Percentiles rank a stretch among this genome's conserved stretches.
phyloP scores from a whole-genome alignment of 1,140 invertebrate species.

The Ceratina calcarata region DNA sequence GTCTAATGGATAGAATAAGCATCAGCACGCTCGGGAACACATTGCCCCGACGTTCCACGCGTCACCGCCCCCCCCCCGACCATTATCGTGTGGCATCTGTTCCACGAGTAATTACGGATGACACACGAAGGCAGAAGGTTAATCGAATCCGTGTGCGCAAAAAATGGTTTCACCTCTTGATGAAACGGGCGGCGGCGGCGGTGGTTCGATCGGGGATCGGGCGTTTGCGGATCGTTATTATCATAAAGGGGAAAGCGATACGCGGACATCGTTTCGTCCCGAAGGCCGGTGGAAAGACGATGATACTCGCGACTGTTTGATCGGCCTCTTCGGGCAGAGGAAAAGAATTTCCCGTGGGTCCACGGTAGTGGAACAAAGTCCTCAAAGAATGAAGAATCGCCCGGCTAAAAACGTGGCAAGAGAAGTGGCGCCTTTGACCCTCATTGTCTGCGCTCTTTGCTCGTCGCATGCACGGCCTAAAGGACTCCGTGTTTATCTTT shows the following conservation, averaged over 20 bases:
- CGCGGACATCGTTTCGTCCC: constrained; percentile 3
- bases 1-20: background rate
- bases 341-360: constrained; percentile 53
- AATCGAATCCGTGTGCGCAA: constrained; percentile 16
- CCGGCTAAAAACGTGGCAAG: constrained; percentile 67
- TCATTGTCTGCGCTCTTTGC: constrained; percentile 63
- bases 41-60: background rate
- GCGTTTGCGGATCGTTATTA: constrained; percentile 17
- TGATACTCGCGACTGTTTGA: constrained; percentile 62
- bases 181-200: background rate
- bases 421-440: constrained; percentile 69
- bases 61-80: background rate
- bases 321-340: constrained; percentile 47
- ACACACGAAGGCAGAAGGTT: background rate
- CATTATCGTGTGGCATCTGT: background rate
- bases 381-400: constrained; percentile 66
- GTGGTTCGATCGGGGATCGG: constrained; percentile 22
- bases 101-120: constrained; percentile 1
- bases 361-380: constrained; percentile 44
- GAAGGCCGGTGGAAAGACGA: constrained; percentile 11
- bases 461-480: constrained; percentile 57
- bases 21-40: background rate
- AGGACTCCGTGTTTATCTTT: constrained; percentile 53
- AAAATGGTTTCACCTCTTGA: background rate
- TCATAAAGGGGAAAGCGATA: constrained; percentile 32